Percentiles rank a stretch among this genome's conserved stretches.
Evolutionary conservation across 64 coral and sea anemone genomes (phyloP).

Genomic region (Pachyseris speciosa): DNA sequence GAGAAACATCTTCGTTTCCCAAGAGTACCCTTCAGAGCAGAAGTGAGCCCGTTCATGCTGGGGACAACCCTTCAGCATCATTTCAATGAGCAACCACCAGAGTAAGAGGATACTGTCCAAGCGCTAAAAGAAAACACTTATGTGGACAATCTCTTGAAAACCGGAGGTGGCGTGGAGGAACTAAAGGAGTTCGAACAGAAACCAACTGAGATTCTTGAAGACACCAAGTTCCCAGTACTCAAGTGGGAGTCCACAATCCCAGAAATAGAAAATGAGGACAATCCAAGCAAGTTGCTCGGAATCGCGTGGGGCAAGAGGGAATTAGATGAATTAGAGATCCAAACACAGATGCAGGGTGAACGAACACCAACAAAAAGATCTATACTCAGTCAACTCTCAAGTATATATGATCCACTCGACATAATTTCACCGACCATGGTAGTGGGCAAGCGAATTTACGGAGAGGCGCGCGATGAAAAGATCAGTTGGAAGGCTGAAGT

Average conservation of each 20-base stretch:
- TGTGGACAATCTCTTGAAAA: no score
- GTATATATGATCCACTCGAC: slow-evolving; percentile 26
- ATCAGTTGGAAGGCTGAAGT: slow-evolving; percentile 26
- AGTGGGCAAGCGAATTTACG: slow-evolving; percentile 44
- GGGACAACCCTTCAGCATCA: slow-evolving; percentile 28
- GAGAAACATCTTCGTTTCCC: slow-evolving; percentile 47
- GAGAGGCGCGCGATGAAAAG: slow-evolving; percentile 42
- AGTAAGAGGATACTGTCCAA: neutral
- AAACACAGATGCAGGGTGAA: neutral
- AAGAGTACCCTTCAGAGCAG: slow-evolving; percentile 46
- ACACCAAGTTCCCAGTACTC: no score
- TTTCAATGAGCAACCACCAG: neutral
- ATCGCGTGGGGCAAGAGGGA: neutral
- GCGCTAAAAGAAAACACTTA: slow-evolving; percentile 25
- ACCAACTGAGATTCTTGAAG: no score
- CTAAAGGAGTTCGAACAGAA: no score
- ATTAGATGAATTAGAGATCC: no score
- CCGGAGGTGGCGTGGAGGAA: no score
- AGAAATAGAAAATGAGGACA: neutral
- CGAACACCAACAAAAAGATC: neutral
- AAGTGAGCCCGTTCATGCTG: slow-evolving; percentile 31
- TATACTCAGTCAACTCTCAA: neutral
- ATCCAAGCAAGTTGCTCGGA: slow-evolving; percentile 41
- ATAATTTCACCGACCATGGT: slow-evolving; percentile 43
- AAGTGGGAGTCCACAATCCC: no score